A percentile compares a stretch with the other conserved stretches of the same genome.
Conservation (phyloP, 2,113 vertebrate species). For the Tragelaphus buxtoni region DNA sequence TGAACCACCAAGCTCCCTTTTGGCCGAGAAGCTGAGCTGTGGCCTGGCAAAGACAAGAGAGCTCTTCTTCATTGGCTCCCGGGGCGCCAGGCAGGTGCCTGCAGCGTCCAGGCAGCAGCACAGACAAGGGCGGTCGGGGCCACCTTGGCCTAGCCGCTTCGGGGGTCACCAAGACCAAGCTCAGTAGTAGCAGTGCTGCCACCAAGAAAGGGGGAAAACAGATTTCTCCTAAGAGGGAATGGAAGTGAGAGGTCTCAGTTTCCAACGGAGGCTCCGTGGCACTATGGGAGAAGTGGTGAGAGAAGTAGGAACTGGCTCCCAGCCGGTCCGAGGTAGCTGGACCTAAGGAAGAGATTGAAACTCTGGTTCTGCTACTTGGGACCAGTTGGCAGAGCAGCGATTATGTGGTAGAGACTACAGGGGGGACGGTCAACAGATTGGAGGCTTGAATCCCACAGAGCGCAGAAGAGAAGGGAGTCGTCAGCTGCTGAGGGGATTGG, state of each 20-base stretch:
- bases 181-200: background rate
- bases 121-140: background rate
- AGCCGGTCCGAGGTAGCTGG: background rate
- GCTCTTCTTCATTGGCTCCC: background rate
- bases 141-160: background rate
- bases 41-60: background rate
- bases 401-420: background rate
- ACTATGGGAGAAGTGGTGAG: background rate
- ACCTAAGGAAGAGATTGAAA: background rate
- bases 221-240: background rate
- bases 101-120: background rate
- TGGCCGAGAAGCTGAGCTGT: background rate
- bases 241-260: background rate
- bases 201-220: background rate
- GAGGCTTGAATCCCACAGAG: background rate
- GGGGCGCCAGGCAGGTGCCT: background rate
- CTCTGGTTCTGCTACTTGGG: background rate
- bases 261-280: background rate
- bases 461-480: background rate
- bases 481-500: background rate
- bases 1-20: background rate
- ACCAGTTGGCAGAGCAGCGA: background rate
- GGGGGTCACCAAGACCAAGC: background rate
- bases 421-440: rapidly evolving
- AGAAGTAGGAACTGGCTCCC: background rate